A percentile compares a stretch with the other conserved stretches of the same genome.
Conservation (phyloP, 1,140 invertebrate genomes). For the Drosophila bipectinata region DNA sequence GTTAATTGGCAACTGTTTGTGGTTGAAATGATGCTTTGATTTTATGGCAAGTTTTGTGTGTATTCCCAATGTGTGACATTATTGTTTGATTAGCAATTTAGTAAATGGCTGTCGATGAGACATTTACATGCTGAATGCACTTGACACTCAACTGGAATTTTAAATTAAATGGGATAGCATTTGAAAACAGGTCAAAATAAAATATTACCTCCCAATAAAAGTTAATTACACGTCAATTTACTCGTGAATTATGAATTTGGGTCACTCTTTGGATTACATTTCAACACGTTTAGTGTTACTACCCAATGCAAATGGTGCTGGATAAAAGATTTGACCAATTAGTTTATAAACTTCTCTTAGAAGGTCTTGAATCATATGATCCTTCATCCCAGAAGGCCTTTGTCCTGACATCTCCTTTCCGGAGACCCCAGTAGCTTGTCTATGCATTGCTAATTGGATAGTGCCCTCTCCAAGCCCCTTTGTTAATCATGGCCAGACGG, state of each 20-base stretch:
- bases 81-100: conserved; percentile 52
- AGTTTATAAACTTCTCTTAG: too few relatives aligned
- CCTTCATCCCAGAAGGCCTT: too few relatives aligned
- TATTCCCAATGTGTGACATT: conserved; percentile 38
- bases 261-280: too few relatives aligned
- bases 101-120: conserved; percentile 38
- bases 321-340: too few relatives aligned
- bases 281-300: too few relatives aligned
- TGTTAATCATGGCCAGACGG: conserved; percentile 29
- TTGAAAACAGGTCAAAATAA: not conserved
- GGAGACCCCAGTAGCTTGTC: too few relatives aligned
- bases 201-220: too few relatives aligned
- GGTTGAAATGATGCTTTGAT: conserved; percentile 13
- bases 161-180: conserved; percentile 2
- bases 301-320: too few relatives aligned
- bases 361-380: too few relatives aligned
- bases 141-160: conserved; percentile 17
- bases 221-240: too few relatives aligned
- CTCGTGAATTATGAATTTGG: too few relatives aligned
- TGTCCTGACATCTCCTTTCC: too few relatives aligned
- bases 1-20: conserved; percentile 26
- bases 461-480: not conserved
- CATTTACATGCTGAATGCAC: conserved; percentile 24
- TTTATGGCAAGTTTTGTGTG: conserved; percentile 21
- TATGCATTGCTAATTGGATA: not conserved